Evolutionary conservation across 1,140 invertebrate genomes (phyloP).

Genomic region (Periplaneta americana): DNA sequence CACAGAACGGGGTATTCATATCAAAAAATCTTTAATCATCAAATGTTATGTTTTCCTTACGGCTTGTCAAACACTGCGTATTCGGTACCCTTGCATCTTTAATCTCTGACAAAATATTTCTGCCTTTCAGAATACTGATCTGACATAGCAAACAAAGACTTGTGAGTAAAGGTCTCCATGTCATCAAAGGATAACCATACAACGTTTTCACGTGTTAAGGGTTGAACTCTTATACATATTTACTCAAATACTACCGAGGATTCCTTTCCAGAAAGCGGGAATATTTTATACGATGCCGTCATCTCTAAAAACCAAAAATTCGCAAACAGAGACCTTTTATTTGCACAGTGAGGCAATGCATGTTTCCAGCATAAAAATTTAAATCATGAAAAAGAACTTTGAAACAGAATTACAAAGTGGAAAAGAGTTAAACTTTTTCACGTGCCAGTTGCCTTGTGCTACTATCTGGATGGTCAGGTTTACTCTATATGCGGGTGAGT

Average conservation of each 20-base stretch:
- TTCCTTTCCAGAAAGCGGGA: background rate
- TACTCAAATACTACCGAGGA: background rate
- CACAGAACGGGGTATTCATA: no score
- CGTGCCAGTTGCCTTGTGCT: no score
- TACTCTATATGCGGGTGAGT: no score
- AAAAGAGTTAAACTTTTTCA: no score
- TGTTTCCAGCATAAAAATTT: background rate
- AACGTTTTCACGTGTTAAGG: background rate
- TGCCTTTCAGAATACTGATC: no score
- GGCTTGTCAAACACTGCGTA: background rate
- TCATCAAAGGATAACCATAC: background rate
- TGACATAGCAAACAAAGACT: background rate
- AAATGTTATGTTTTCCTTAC: background rate
- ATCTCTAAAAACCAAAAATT: background rate
- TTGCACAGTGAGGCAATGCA: background rate
- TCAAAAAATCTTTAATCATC: background rate
- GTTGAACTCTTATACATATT: background rate
- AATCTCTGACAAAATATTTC: background rate
- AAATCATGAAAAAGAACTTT: background rate
- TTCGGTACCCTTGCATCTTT: background rate
- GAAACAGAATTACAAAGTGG: background rate
- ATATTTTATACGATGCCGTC: background rate
- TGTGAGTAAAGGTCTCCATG: background rate
- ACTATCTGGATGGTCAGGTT: no score
- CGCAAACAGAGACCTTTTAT: background rate